phyloP scores from a whole-genome alignment of 2,888 invertebrate species.

The Apamea epomidion region DNA sequence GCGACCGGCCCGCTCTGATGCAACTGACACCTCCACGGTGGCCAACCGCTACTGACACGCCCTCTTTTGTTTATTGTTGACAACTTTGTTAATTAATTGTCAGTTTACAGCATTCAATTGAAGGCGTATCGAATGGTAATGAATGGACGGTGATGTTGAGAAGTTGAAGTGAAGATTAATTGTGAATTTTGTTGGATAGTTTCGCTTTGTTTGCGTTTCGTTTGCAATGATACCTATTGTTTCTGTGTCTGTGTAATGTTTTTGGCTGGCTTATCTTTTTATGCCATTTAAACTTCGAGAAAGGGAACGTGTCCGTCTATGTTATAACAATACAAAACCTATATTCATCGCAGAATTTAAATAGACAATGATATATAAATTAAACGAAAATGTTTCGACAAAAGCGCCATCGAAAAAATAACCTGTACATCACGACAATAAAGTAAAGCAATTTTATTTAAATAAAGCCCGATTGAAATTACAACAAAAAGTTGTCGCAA shows the following conservation, averaged over 20 bases:
- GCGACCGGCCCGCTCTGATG: constrained; percentile 73
- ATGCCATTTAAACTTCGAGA: neutral
- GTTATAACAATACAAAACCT: neutral
- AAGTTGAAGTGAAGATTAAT: constrained; percentile 56
- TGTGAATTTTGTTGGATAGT: constrained; percentile 42
- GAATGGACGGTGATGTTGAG: constrained; percentile 48
- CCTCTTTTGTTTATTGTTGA: constrained; percentile 85
- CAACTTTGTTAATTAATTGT: constrained; percentile 81
- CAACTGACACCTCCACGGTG: constrained; percentile 80
- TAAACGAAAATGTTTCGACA: constrained; percentile 39
- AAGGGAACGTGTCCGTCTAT: neutral
- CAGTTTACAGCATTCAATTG: constrained; percentile 65
- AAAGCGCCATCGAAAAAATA: constrained; percentile 60
- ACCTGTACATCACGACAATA: constrained; percentile 62
- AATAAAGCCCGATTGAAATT: constrained; percentile 74
- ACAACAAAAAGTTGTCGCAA: constrained; percentile 67
- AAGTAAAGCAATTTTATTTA: constrained; percentile 70
- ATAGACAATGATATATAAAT: constrained; percentile 46
- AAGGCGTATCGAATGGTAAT: constrained; percentile 59
- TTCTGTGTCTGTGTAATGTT: constrained; percentile 10
- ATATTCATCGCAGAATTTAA: constrained; percentile 39
- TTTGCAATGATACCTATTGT: constrained; percentile 22
- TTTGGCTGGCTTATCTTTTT: neutral
- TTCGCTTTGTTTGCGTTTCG: constrained; percentile 26
- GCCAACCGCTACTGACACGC: constrained; percentile 77